A percentile compares a stretch with the other conserved stretches of the same genome.
phyloP scores from a whole-genome alignment of 2,113 vertebrate species.

The Mystacornis crossleyi region DNA sequence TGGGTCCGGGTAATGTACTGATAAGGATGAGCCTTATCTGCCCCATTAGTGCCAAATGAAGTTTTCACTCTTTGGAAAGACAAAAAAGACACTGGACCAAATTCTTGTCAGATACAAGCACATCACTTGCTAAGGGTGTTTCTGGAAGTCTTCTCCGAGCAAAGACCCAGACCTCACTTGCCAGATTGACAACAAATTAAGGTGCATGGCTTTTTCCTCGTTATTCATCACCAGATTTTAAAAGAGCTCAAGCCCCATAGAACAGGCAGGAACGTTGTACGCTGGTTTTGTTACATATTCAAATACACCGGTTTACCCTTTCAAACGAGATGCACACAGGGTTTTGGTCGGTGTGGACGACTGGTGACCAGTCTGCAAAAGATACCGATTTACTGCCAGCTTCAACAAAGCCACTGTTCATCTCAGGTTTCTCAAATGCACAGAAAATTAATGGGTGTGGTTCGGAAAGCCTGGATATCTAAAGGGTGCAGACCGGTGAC shows the following conservation, averaged over 20 bases:
- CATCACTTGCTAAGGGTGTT: neutral
- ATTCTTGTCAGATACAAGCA: neutral
- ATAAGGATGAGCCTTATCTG: neutral
- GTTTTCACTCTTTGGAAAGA: neutral
- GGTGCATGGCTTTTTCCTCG: neutral
- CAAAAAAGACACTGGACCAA: neutral
- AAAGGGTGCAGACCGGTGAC: neutral
- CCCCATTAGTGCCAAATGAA: neutral
- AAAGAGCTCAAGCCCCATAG: neutral
- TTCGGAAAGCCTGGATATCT: neutral
- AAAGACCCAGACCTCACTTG: neutral
- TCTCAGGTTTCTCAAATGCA: neutral
- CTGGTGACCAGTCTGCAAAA: neutral
- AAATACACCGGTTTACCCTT: neutral
- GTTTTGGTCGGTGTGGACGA: neutral
- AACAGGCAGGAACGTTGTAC: neutral
- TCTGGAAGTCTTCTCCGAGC: neutral
- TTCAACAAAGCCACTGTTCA: neutral
- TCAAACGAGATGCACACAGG: neutral
- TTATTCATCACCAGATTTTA: neutral
- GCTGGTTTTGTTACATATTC: neutral
- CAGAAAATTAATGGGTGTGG: fast-evolving
- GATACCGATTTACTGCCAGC: neutral
- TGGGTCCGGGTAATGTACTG: neutral
- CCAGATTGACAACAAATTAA: neutral